Base-by-base conservation (phyloP, 2,797 vertebrate species). In the Nannoperca obscura region DNA sequence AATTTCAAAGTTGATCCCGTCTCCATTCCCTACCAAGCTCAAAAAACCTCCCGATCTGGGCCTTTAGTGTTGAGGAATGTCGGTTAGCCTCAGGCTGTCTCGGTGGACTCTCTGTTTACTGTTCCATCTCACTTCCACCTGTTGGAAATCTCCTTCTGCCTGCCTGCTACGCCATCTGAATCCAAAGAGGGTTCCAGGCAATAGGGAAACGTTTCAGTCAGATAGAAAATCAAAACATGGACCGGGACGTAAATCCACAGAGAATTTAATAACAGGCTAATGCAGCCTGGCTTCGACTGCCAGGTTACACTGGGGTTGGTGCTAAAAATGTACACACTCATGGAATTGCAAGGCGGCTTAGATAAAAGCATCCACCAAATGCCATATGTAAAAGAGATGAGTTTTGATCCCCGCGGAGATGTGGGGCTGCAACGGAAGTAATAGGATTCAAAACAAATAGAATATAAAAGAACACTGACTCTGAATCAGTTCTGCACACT, bases 101-200 rank as follows among this genome's bases (percentile, higher is more conserved):
- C 82, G 66, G 68, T 27, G 53, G 88, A 71, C 65, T 62, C 80
- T 57, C 65, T 73, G 74, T 83, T 86, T 83, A 76, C 63, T 20
- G 36, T 81, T 87, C 83, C 65, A 58, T 86, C 84, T 89, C 83
- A 64, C 73, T 78, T 89, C 72, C 86, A 91, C 89, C 88, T 92
- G 86, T 83, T 81, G 82, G 42, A 86, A 64, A 58, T 75, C 86
- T 71, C 34, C 73, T 70, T 61, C 65, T 36, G 34, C 79, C 79
- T 64, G 81, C 50, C 55, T 42, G 81, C 65, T 42, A 65, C 27
- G 2, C 76, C 58, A 14, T 20, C 62, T 74, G 61, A 74, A 81
- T 82, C 49, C 58, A 36, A 87, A 80, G 71, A 71, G 69, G 36
- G 40, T 81, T 74, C 58, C 64, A 63, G 69, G 71, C 61, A 54